These are phyloP conservation scores for Margaritifera margaritifera DNA, from an alignment of 2,888 invertebrate species.

Conservation along the genomic window DNA sequence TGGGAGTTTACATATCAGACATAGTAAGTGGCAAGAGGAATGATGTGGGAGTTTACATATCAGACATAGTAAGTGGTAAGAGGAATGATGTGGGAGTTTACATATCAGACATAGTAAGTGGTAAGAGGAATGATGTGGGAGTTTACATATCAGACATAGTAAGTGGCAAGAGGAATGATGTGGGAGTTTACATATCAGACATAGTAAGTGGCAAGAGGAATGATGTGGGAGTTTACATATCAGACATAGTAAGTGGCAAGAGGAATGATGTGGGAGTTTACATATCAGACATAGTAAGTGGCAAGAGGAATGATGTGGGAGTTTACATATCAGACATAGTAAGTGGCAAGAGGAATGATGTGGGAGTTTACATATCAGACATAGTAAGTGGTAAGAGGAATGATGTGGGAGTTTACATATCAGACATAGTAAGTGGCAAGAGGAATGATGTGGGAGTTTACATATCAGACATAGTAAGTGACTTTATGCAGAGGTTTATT, in stretches of 20 bases:
- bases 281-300: no score
- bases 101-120: no score
- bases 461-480: slow-evolving; percentile 60
- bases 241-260: slow-evolving; percentile 85
- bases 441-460: no score
- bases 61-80: background rate
- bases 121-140: no score
- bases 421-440: no score
- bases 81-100: no score
- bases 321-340: background rate
- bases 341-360: background rate
- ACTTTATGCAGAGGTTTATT: slow-evolving; percentile 75
- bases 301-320: no score
- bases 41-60: no score
- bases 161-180: slow-evolving; percentile 77
- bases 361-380: background rate
- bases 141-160: no score
- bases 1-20: slow-evolving; percentile 86
- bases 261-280: background rate
- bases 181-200: slow-evolving; percentile 79
- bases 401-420: no score
- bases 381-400: no score
- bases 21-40: no score
- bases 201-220: slow-evolving; percentile 76
- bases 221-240: slow-evolving; percentile 89